phyloP scores from a whole-genome alignment of 2,888 invertebrate genomes.

The Amblyteles armatorius region DNA sequence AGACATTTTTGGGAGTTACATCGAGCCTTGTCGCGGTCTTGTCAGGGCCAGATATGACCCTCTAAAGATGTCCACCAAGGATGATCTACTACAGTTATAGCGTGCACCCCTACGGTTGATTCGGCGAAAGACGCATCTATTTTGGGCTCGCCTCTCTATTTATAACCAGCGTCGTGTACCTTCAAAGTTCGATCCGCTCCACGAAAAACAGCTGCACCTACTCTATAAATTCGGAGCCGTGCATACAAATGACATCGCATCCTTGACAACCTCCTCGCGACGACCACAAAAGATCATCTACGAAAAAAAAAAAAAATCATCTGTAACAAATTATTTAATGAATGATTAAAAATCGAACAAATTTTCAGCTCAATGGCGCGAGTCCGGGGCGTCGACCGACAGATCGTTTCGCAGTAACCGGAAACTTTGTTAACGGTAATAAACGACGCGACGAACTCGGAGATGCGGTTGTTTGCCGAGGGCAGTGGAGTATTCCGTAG shows the following conservation, averaged over 20 bases:
- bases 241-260: too few species aligned
- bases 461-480: background rate
- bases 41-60: too few species aligned
- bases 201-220: background rate
- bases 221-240: background rate
- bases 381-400: background rate
- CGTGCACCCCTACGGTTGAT: background rate
- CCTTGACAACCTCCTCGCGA: too few species aligned
- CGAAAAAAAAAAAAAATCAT: too few species aligned
- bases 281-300: too few species aligned
- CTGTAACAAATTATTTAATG: too few species aligned
- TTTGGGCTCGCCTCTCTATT: slow-evolving; percentile 33
- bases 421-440: background rate
- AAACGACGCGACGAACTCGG: background rate
- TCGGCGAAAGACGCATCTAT: slow-evolving; percentile 21
- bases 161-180: slow-evolving; percentile 22
- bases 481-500: slow-evolving; percentile 3
- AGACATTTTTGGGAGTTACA: too few species aligned
- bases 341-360: too few species aligned
- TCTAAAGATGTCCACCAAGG: too few species aligned
- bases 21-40: too few species aligned
- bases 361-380: too few species aligned
- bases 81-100: background rate
- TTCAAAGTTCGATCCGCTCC: background rate
- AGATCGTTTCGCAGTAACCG: background rate